These are phyloP conservation scores for Sinodicranocentrus sp. DNA, from an alignment of 2,888 invertebrate species.

Conservation along the genomic window DNA sequence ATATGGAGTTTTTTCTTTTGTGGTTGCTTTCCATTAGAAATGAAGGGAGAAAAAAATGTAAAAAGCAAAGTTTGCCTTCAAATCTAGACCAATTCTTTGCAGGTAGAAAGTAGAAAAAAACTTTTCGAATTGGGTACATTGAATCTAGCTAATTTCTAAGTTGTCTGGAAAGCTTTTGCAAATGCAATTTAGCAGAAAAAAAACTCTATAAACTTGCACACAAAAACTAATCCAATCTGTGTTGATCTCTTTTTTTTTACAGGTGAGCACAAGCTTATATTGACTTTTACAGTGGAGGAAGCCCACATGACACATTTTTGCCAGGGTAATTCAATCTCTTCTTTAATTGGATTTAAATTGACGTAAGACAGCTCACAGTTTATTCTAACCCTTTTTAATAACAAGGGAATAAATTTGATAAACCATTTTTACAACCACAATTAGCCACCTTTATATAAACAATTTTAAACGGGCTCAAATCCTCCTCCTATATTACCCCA, in stretches of 20 bases:
- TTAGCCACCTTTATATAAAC: no score
- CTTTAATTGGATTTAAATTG: no score
- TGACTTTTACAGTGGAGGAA: no score
- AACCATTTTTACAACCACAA: no score
- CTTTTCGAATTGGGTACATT: no score
- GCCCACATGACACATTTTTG: no score
- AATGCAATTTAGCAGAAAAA: background rate
- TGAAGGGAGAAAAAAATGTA: background rate
- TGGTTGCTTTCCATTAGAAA: background rate
- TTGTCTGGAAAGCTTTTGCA: background rate
- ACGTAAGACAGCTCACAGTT: no score
- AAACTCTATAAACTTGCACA: background rate
- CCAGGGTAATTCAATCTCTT: no score
- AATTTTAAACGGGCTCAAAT: no score
- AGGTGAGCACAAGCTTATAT: constrained; percentile 37
- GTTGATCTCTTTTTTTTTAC: constrained; percentile 26
- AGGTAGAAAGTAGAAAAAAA: background rate
- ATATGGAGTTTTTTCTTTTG: background rate
- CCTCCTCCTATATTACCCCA: no score
- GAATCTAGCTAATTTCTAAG: background rate
- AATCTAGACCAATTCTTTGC: background rate
- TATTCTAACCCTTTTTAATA: no score
- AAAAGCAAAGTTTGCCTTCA: background rate
- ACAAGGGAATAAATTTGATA: no score
- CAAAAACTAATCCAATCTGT: constrained; percentile 12